Base-by-base conservation (phyloP, 1,140 invertebrate genomes). In the Drepana arcuata region DNA sequence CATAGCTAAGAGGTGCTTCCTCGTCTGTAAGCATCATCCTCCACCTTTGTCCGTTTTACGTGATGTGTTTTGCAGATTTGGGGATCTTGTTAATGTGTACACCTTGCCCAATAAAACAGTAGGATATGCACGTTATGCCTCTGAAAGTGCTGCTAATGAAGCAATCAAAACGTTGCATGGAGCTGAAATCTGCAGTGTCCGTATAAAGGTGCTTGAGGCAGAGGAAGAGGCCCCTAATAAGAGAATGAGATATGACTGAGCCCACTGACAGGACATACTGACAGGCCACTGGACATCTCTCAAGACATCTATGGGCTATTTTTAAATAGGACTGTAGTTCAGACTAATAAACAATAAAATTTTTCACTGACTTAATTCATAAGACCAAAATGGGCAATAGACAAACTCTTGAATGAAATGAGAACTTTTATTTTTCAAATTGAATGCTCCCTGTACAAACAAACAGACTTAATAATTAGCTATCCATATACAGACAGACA, bases 1-100 rank as follows among this genome's bases (percentile, higher is more conserved):
- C 5, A 55, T 64, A n/a, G 73, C 58, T 25, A 67, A 74, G 30
- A 61, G 70, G 41, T 72, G 66, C 23, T 92, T 93, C 51, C 88
- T 93, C 33, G 89, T 93, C 7, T 93, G 89, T 54, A 90, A 93
- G 38, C 93, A 93, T 7, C 86, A 90, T 43, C 90, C 94, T 32
- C 91, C 95, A 10, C 90, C 93, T 1, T 87, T 93, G 33, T 89
- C 90, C 48, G 90, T 93, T 4, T 84, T 97, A 60, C 90, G 92
- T 59, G 95, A 97, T 74, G 89, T 93, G 1, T 97, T 97, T 74
- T 94, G 92, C 60, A 88, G 95, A 55, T 97, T 96, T 84, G 95
- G 94, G 1, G 90, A 93, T 63, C 84, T 97, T 1, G 96, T 96
- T 38, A 95, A 96, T 73, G 93, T 96, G 6, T 97, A 95, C 62